phyloP scores from a whole-genome alignment of 2,113 vertebrate genomes.

The Sander vitreus region DNA sequence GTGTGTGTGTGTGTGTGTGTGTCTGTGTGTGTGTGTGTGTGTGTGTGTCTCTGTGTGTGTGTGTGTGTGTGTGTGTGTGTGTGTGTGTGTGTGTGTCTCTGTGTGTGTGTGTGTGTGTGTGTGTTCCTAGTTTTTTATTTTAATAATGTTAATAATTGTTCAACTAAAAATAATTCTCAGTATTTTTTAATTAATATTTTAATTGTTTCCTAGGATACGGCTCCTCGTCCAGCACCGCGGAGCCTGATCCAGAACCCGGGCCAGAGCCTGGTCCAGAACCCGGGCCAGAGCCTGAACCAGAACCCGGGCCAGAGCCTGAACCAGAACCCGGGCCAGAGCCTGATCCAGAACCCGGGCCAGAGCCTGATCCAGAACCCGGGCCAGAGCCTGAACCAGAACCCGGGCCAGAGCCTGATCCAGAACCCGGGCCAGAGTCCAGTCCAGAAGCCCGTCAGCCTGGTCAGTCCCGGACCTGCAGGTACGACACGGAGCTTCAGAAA shows the following conservation, averaged over 20 bases:
- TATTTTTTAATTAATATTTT: no score
- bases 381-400: conserved; percentile 61
- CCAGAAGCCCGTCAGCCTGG: conserved; percentile 70
- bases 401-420: conserved; percentile 55
- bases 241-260: conserved; percentile 46
- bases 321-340: conserved; percentile 60
- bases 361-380: conserved; percentile 49
- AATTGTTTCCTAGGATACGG: conserved; percentile 44
- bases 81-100: no score
- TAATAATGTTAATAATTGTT: no score
- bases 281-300: conserved; percentile 47
- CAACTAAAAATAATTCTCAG: no score
- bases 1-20: no score
- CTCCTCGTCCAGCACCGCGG: conserved; percentile 58
- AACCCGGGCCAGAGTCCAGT: conserved; percentile 47
- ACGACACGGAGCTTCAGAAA: not conserved
- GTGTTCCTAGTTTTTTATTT: no score
- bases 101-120: no score
- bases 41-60: no score
- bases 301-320: conserved; percentile 47
- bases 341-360: conserved; percentile 41
- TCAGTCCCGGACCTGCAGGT: conserved; percentile 74
- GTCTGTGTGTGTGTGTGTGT: no score
- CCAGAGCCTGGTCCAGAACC: conserved; percentile 51
- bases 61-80: no score